Percentiles rank a stretch among this genome's conserved stretches.
These are phyloP conservation scores for Aleiodes leptofemur DNA, from an alignment of 2,888 invertebrate genomes.

Conservation along the genomic window DNA sequence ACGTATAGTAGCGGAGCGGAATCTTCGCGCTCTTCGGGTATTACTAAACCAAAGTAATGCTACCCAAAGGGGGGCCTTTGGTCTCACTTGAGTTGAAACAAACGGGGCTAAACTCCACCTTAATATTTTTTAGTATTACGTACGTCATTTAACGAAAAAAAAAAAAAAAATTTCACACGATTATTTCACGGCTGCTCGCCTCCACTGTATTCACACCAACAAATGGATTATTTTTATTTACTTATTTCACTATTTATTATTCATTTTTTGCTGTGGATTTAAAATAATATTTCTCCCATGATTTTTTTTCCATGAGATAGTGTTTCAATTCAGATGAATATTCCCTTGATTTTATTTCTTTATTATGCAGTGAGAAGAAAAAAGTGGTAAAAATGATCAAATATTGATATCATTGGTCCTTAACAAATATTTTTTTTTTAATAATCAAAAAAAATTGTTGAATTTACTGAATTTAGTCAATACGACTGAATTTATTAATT, in stretches of 20 bases:
- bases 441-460: too few relatives aligned
- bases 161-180: constrained; percentile 31
- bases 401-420: too few relatives aligned
- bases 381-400: too few relatives aligned
- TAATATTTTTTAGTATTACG: constrained; percentile 11
- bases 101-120: constrained; percentile 31
- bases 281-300: constrained; percentile 19
- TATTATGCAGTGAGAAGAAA: too few relatives aligned
- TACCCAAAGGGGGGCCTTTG: neutral
- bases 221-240: neutral
- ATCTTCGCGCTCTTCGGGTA: constrained; percentile 41
- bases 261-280: neutral
- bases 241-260: constrained; percentile 4
- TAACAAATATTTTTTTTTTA: too few relatives aligned
- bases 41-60: constrained; percentile 37
- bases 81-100: constrained; percentile 28
- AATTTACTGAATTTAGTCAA: too few relatives aligned
- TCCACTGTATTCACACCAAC: constrained; percentile 20
- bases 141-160: constrained; percentile 18
- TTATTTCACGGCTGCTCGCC: constrained; percentile 33
- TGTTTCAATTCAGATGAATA: neutral
- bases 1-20: constrained; percentile 39
- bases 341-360: too few relatives aligned
- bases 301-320: neutral
- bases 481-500: too few relatives aligned